Evolutionary conservation across 2,113 vertebrate species (phyloP).

Genomic region (Probosciger aterrimus): DNA sequence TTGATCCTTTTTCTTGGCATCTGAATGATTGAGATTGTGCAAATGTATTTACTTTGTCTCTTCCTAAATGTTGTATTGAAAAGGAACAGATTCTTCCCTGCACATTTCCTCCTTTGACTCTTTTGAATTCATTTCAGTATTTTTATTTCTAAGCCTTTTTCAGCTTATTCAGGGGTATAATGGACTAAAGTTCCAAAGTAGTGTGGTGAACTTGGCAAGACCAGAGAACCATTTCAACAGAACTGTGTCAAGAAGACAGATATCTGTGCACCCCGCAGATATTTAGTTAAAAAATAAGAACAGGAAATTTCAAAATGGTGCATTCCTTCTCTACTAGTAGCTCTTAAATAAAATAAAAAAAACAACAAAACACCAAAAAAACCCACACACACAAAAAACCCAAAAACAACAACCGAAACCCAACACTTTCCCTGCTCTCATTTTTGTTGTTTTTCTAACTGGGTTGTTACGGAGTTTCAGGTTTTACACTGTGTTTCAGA

Average conservation of each 20-base stretch:
- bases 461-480: background rate
- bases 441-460: background rate
- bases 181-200: background rate
- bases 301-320: background rate
- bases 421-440: background rate
- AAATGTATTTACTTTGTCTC: conserved; percentile 25
- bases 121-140: background rate
- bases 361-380: too few species aligned
- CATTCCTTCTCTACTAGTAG: background rate
- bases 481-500: background rate
- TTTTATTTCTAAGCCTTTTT: conserved; percentile 33
- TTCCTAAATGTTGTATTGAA: conserved; percentile 26
- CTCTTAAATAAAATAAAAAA: background rate
- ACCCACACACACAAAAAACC: background rate
- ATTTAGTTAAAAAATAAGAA: background rate
- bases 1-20: conserved; percentile 44
- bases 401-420: rapidly evolving
- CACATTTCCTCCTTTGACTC: background rate
- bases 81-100: conserved; percentile 31
- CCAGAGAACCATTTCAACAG: background rate
- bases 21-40: background rate
- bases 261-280: background rate
- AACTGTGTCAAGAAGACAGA: background rate
- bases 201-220: background rate
- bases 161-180: background rate